Percentiles rank a stretch among this genome's conserved stretches.
phyloP scores from a whole-genome alignment of 2,113 vertebrate genomes.

The human (Homo sapiens) region GRCh38 chr3:4463501-4464000 shows the following conservation, averaged over 20 bases:
- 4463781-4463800: not conserved
- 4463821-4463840: not conserved
- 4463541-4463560: not conserved
- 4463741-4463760: no score
- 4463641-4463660: not conserved
- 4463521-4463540: not conserved
- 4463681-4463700: not conserved
- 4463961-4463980: not conserved
- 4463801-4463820: not conserved
- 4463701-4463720: not conserved
- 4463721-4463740: not conserved
- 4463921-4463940: not conserved
- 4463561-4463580: not conserved
- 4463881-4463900: not conserved
- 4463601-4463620: not conserved
- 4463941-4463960: not conserved
- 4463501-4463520: no score
- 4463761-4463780: not conserved
- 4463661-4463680: not conserved
- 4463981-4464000: not conserved
- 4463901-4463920: not conserved
- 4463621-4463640: not conserved
- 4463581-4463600: not conserved
- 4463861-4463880: not conserved
- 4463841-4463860: not conserved